Base-by-base conservation (phyloP, 2,113 vertebrate genomes). In the Ctenodactylus gundi region DNA sequence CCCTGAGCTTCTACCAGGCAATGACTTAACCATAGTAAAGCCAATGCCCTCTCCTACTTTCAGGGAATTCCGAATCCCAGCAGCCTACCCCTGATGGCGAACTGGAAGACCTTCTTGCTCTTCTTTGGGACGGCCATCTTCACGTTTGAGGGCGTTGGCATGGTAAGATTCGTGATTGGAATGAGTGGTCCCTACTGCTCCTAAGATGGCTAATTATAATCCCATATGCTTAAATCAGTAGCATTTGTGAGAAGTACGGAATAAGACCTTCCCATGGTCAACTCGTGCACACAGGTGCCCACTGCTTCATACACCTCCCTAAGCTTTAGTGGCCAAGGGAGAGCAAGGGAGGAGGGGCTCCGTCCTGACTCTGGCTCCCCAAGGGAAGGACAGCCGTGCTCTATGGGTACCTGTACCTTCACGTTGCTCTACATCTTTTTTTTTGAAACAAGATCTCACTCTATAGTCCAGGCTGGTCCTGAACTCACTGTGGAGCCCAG, bases 71-170 rank as follows among this genome's bases (percentile, higher is more conserved):
- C 98, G 3, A 92, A 98, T 89, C 98, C 99, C 57, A 95, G 98
- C 44, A 3, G 97, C 92, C 98, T 99, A 18, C 99, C 99, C 1
- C 93, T 98, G 67, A 98, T 98, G 7, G 98, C 99, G 86, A 94
- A 94, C 77, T 98, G 98, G 96, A 98, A 98, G 94, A 98, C 99
- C 65, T 99, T 99, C 95, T 98, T 99, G 31, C 98, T 99, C 53
- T 99, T 99, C 98, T 99, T 99, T 36, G 99, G 99, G 91, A 99
- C 99, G 0, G 99, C 99, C 3, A 98, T 99, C 97, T 99, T 99
- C 94, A 98, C 99, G 67, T 99, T 99, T 39, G 99, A 99, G 98
- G 99, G 99, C 41, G 99, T 99, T 0, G 99, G 99, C 53, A 99
- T 99, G 99, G 99, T 99, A 98, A 97, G 98, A 97, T 9, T 0